Conservation (phyloP, 2,888 invertebrate species). For the Caenorhabditis angaria region DNA sequence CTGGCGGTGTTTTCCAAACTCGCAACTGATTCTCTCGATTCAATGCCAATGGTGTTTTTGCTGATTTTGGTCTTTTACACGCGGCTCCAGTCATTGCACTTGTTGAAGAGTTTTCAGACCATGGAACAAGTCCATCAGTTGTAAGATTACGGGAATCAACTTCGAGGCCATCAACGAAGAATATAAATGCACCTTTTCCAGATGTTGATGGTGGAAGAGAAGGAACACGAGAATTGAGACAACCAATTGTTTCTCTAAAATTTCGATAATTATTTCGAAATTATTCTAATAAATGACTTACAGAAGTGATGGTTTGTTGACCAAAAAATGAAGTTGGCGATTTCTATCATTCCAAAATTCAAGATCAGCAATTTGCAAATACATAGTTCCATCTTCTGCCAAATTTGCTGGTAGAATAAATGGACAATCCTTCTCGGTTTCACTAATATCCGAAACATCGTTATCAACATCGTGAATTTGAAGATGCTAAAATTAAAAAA, state of each 20-base stretch:
- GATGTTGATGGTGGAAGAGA: slow-evolving; percentile 46
- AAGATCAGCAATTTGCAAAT: slow-evolving; percentile 45
- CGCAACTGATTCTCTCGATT: slow-evolving; percentile 41
- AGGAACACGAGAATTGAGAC: slow-evolving; percentile 51
- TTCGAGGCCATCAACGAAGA: slow-evolving; percentile 51
- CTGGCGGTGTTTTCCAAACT: slow-evolving; percentile 31
- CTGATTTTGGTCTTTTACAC: slow-evolving; percentile 42
- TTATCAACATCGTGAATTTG: slow-evolving; percentile 45
- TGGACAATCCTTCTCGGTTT: slow-evolving; percentile 53
- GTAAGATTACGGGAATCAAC: slow-evolving; percentile 56
- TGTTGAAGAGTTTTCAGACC: slow-evolving; percentile 47
- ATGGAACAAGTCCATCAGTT: slow-evolving; percentile 55
- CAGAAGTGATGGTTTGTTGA: slow-evolving; percentile 50
- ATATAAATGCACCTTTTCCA: slow-evolving; percentile 47
- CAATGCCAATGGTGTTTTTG: slow-evolving; percentile 33
- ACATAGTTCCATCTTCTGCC: slow-evolving; percentile 36
- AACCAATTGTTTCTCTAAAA: slow-evolving; percentile 44
- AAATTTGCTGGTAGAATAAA: slow-evolving; percentile 35
- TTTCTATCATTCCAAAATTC: slow-evolving; percentile 55
- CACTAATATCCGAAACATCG: slow-evolving; percentile 53
- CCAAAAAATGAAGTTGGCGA: slow-evolving; percentile 50
- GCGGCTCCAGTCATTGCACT: slow-evolving; percentile 1
- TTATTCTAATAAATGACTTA: slow-evolving; percentile 14
- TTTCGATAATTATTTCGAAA: neutral
- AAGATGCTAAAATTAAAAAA: slow-evolving; percentile 23